Evolutionary conservation across 2,888 invertebrate genomes (phyloP).

Genomic region (Watsonalla cultraria): DNA sequence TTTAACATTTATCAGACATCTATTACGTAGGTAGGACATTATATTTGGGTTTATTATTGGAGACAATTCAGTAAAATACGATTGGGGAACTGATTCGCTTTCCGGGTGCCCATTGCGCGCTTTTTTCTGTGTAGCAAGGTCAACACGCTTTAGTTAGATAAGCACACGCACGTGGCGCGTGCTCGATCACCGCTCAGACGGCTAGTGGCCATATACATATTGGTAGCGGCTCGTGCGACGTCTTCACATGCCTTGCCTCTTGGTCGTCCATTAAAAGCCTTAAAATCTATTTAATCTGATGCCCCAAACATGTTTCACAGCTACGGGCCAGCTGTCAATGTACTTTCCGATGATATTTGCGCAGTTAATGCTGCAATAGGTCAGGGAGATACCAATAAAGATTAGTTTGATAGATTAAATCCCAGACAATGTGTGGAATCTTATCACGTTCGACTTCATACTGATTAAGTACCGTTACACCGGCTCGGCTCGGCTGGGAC

Average conservation of each 20-base stretch:
- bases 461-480: constrained; percentile 8
- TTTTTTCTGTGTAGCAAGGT: constrained; percentile 49
- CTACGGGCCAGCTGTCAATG: constrained; percentile 15
- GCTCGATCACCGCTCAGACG: constrained; percentile 10
- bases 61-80: background rate
- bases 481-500: constrained; percentile 13
- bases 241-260: background rate
- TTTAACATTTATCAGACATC: too few relatives aligned
- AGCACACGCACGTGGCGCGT: constrained; percentile 36
- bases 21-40: too few relatives aligned
- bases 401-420: constrained; percentile 34
- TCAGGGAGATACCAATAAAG: constrained; percentile 48
- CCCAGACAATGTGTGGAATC: constrained; percentile 33
- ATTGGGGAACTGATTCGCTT: constrained; percentile 28
- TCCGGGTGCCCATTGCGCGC: constrained; percentile 44
- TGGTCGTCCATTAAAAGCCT: constrained; percentile 20
- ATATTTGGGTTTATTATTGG: background rate
- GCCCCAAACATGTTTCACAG: constrained; percentile 25
- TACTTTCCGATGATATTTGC: constrained; percentile 31
- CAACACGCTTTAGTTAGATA: constrained; percentile 41
- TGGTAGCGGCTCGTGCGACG: background rate
- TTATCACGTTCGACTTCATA: constrained; percentile 36
- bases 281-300: constrained; percentile 22
- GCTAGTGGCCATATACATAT: background rate
- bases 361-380: constrained; percentile 53